Base-by-base conservation (phyloP, 2,113 vertebrate genomes). In the Rhinolophus sinicus region DNA sequence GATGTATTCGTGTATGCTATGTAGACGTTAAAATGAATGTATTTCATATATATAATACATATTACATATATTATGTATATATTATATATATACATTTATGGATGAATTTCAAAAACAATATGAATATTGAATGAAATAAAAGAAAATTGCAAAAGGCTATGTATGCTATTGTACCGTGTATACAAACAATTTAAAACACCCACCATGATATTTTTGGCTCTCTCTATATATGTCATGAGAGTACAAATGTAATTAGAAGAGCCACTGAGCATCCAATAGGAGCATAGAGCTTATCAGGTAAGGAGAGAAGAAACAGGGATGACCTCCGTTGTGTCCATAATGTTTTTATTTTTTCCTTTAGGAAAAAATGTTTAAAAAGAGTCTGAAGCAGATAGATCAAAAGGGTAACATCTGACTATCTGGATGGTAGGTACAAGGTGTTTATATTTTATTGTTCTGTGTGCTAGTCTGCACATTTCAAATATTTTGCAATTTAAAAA, bases 71-170 rank as follows among this genome's bases (percentile, higher is more conserved):
- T 40, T 40, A 5, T 5, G 5, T 40, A 40, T 19, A 69, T 69
- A 26, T 28, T 85, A 76, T 52, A 35, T 64, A 35, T 73, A 40
- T 40, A 75, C 56, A 60, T 26, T 54, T 81, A 69, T 24, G 35
- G 44, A 47, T 95, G 60, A 56, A 65, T 84, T 94, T 95, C 26
- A 15, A 30, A 83, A 88, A 77, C 26, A 30, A n/a, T 62, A 60
- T 56, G 56, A 67, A 75, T 87, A 69, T 26, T 82, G 47, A 97
- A 22, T 90, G 72, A 93, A 89, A 65, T 73, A 40, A 90, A 80
- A 82, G 21, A 40, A 92, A 89, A 56, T 84, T 64, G n/a, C 12
- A 65, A 95, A 95, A 73, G 30, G 11, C 80, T 70, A 33, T 50
- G 30, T 33, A 54, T n/a, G 28, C 26, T 75, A 30, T 88, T 72